phyloP scores from a whole-genome alignment of 2,888 invertebrate species.

The Agriopis marginaria region DNA sequence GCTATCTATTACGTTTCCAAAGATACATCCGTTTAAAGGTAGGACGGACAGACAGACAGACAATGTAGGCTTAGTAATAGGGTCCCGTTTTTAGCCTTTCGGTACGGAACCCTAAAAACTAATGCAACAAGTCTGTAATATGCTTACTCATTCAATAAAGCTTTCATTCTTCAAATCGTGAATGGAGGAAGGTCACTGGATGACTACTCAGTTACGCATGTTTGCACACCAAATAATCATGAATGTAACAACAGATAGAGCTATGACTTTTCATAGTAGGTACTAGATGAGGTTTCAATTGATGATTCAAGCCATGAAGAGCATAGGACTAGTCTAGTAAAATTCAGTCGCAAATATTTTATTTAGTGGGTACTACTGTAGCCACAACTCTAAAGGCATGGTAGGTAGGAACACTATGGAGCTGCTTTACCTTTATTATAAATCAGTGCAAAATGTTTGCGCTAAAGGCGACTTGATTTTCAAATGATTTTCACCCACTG shows the following conservation, averaged over 20 bases:
- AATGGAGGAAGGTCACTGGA: conserved; percentile 30
- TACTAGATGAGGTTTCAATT: conserved; percentile 10
- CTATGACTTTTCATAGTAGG: conserved; percentile 11
- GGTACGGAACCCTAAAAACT: neutral
- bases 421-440: no score
- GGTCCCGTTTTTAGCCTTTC: neutral
- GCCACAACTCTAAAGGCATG: neutral
- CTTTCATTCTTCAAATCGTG: conserved; percentile 23
- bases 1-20: no score
- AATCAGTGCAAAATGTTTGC: no score
- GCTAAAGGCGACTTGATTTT: no score
- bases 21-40: no score
- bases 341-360: neutral
- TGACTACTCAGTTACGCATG: conserved; percentile 39
- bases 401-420: no score
- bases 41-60: no score
- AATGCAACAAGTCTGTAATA: neutral
- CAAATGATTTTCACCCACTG: no score
- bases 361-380: neutral
- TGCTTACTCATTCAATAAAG: conserved; percentile 20
- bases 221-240: conserved; percentile 38
- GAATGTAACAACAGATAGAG: conserved; percentile 17
- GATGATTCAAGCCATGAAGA: conserved; percentile 1
- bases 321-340: neutral
- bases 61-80: no score